Evolutionary conservation across 2,888 invertebrate genomes (phyloP).

Genomic region (Xanthia icteritia): DNA sequence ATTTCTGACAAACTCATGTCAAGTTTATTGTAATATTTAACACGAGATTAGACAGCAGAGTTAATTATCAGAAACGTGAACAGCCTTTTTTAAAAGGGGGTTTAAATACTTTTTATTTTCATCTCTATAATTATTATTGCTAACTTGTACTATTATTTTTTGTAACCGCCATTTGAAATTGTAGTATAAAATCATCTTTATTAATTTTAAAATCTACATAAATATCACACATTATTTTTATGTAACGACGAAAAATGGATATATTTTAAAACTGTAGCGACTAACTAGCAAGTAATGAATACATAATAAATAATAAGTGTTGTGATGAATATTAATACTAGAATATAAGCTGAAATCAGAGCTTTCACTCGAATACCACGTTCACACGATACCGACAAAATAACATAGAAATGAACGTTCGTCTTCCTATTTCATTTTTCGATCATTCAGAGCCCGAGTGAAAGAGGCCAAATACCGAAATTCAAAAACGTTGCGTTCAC

Average conservation of each 20-base stretch:
- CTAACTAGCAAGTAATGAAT: constrained; percentile 30
- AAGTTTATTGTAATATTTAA: background rate
- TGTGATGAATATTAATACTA: constrained; percentile 68
- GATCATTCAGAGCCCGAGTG: background rate
- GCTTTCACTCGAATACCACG: background rate
- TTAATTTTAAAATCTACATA: background rate
- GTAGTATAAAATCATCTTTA: background rate
- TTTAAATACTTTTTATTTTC: background rate
- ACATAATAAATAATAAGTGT: constrained; percentile 61
- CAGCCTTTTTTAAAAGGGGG: background rate
- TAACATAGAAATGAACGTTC: background rate
- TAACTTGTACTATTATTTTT: background rate
- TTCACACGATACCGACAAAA: background rate
- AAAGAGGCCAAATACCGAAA: background rate
- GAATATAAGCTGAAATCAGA: constrained; percentile 32
- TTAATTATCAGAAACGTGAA: background rate
- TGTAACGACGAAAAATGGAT: constrained; percentile 42
- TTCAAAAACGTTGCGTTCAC: background rate
- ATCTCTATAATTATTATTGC: background rate
- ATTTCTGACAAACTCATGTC: background rate
- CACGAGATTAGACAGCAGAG: background rate
- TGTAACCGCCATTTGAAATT: background rate
- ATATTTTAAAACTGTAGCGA: constrained; percentile 53
- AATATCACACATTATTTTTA: constrained; percentile 51
- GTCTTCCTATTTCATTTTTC: background rate